Evolutionary conservation across 2,888 invertebrate genomes (phyloP).

Genomic region (Atethmia centrago): DNA sequence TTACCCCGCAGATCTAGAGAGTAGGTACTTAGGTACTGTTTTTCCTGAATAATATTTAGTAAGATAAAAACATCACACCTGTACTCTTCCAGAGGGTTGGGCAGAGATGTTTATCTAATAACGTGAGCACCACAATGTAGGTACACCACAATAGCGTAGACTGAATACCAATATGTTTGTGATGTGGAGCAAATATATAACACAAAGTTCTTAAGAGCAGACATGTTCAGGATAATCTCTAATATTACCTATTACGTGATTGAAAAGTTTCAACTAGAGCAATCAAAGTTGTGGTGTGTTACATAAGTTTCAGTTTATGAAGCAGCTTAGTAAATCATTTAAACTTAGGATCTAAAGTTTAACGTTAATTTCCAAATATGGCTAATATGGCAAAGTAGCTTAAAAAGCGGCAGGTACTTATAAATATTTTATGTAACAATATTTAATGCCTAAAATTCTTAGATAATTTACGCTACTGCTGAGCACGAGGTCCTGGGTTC

Average conservation of each 20-base stretch:
- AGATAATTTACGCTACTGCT: too few relatives aligned
- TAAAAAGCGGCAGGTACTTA: background rate
- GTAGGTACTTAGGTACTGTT: too few relatives aligned
- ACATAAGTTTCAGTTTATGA: slow-evolving; percentile 4
- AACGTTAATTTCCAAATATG: background rate
- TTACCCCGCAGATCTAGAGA: too few relatives aligned
- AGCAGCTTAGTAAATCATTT: slow-evolving; percentile 32
- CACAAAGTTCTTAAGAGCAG: background rate
- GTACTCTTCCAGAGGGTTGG: too few relatives aligned
- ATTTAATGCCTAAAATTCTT: background rate
- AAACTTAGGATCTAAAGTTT: slow-evolving; percentile 6
- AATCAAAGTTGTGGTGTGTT: slow-evolving; percentile 9
- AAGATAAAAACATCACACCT: too few relatives aligned
- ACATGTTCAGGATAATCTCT: background rate
- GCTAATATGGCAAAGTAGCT: too few relatives aligned
- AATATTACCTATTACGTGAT: slow-evolving; percentile 13
- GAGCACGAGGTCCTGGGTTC: too few relatives aligned
- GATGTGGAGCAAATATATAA: background rate
- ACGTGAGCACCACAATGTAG: too few relatives aligned
- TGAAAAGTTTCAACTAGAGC: slow-evolving; percentile 21
- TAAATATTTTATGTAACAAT: background rate
- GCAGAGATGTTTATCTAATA: too few relatives aligned
- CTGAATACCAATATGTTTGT: background rate
- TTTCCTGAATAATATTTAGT: too few relatives aligned
- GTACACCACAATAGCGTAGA: too few relatives aligned